Conservation (phyloP, 2,888 invertebrate genomes). For the Alsophila aescularia region DNA sequence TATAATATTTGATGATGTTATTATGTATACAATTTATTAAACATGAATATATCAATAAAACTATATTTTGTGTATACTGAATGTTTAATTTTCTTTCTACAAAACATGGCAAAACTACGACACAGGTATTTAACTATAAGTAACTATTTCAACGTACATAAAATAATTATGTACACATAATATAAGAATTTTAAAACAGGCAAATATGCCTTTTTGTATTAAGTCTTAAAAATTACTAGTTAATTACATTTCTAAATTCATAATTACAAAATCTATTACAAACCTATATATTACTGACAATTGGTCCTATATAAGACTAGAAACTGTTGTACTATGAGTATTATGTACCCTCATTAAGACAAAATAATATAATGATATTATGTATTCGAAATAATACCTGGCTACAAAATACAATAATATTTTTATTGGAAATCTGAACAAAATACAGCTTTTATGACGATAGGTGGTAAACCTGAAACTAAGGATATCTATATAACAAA, state of each 20-base stretch:
- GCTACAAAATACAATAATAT: too few relatives aligned
- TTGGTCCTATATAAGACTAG: slow-evolving; percentile 65
- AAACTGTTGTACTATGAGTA: slow-evolving; percentile 73
- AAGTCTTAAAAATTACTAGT: slow-evolving; percentile 2
- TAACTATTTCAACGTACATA: background rate
- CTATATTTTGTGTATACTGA: slow-evolving; percentile 84
- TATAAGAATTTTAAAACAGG: too few relatives aligned
- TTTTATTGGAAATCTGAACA: too few relatives aligned
- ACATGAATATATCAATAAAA: slow-evolving; percentile 85
- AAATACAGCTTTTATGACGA: too few relatives aligned
- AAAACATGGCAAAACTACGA: slow-evolving; percentile 41
- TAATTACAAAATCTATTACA: slow-evolving; percentile 9
- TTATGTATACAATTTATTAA: slow-evolving; percentile 85
- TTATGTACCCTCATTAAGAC: slow-evolving; percentile 28
- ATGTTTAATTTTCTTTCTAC: slow-evolving; percentile 71
- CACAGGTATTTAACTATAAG: slow-evolving; percentile 7
- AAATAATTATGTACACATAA: too few relatives aligned
- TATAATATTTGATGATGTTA: slow-evolving; percentile 85
- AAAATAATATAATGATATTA: background rate
- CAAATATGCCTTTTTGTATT: too few relatives aligned
- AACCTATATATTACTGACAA: slow-evolving; percentile 34
- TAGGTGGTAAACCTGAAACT: too few relatives aligned
- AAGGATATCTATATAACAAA: too few relatives aligned
- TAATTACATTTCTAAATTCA: slow-evolving; percentile 2
- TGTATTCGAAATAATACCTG: slow-evolving; percentile 1